Percentiles rank a stretch among this genome's conserved stretches.
Evolutionary conservation across 2,797 vertebrate genomes (phyloP).

Genomic region (Microctenopoma lineatum): DNA sequence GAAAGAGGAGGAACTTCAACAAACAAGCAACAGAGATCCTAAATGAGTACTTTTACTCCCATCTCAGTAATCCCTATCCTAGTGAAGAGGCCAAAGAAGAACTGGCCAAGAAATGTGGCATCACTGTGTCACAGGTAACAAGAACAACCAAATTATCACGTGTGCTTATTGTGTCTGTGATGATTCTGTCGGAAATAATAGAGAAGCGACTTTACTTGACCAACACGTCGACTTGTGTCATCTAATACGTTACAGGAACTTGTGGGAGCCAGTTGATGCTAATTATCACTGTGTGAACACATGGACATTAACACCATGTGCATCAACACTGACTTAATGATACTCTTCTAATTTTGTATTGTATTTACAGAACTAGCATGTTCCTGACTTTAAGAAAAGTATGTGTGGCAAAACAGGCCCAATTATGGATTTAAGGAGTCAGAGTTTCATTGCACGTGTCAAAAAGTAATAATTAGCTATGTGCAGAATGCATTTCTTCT

Average conservation of each 20-base stretch:
- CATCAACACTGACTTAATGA: not conserved
- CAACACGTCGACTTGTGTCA: too few relatives aligned
- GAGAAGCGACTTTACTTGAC: too few relatives aligned
- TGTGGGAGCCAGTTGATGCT: not conserved
- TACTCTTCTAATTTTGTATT: too few relatives aligned
- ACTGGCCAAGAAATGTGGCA: constrained; percentile 98
- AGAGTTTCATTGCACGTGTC: not conserved
- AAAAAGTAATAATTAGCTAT: too few relatives aligned
- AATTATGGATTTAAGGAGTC: not conserved
- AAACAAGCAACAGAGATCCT: constrained; percentile 99
- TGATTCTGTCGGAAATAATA: too few relatives aligned
- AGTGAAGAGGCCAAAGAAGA: constrained; percentile 99
- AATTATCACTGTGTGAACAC: not conserved
- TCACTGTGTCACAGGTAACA: constrained; percentile 97
- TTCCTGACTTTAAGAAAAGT: too few relatives aligned
- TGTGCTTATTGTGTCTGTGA: too few relatives aligned
- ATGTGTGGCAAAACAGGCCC: too few relatives aligned
- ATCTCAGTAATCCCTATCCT: constrained; percentile 99
- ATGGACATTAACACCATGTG: not conserved
- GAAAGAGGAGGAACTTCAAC: constrained; percentile 99
- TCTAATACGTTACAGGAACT: not conserved
- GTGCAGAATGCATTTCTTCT: not conserved
- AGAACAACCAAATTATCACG: not conserved
- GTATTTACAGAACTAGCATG: too few relatives aligned
- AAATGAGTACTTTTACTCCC: constrained; percentile 99